phyloP scores from a whole-genome alignment of 23 tunicate species.

The Botrylloides violaceus region DNA sequence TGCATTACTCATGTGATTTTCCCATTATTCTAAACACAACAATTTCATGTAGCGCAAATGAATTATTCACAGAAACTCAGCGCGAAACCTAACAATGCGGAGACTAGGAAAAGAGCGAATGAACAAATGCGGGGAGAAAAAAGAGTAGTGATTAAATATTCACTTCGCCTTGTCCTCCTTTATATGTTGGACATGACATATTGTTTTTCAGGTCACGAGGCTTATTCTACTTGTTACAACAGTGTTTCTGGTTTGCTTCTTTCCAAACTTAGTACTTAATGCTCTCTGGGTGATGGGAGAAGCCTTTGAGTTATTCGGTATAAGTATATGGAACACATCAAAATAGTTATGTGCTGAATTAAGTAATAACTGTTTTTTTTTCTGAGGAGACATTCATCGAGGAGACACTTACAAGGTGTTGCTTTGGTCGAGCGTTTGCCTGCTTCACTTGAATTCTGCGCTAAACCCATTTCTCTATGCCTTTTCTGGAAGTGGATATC shows the following conservation, averaged over 20 bases:
- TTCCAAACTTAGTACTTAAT: conserved; percentile 18
- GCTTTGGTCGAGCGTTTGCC: conserved; percentile 16
- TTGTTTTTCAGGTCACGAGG: conserved; percentile 13
- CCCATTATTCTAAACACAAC: no score
- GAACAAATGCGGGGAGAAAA: neutral
- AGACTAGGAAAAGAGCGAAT: neutral
- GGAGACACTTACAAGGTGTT: neutral
- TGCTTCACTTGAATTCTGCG: conserved; percentile 21
- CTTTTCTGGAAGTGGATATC: conserved; percentile 15
- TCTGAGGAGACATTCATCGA: neutral
- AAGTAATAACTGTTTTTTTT: neutral
- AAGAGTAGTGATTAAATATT: neutral
- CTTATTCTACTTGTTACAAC: conserved; percentile 19
- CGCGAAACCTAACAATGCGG: neutral
- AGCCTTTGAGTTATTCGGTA: neutral
- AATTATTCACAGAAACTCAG: neutral
- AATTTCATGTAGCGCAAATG: neutral
- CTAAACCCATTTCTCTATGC: conserved; percentile 24
- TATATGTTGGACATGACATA: no score
- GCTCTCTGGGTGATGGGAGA: conserved; percentile 7
- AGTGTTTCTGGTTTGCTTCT: conserved; percentile 25
- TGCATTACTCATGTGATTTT: neutral
- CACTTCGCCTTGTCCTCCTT: no score
- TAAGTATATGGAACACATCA: neutral
- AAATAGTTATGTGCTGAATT: neutral